A percentile compares a stretch with the other conserved stretches of the same genome.
phyloP scores from a whole-genome alignment of 1,140 invertebrate genomes.

The Drosophila ohnishii region DNA sequence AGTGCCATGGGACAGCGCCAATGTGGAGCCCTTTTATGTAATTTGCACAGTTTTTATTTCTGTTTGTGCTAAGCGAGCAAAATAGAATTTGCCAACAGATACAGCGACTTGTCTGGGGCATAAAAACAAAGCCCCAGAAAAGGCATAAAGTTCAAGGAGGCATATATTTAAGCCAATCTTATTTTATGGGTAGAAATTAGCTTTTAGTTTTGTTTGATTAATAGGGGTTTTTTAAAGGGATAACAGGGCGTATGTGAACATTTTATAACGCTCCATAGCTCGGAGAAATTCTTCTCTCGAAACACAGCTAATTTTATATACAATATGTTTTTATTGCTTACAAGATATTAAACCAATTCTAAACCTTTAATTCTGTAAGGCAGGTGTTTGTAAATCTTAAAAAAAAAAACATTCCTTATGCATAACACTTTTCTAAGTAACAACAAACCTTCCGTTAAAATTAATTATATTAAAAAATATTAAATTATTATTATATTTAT shows the following conservation, averaged over 20 bases:
- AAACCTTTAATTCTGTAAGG: background rate
- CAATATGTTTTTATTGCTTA: background rate
- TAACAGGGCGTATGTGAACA: background rate
- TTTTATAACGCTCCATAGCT: too few relatives aligned
- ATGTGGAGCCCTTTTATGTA: conserved; percentile 80
- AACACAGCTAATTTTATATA: background rate
- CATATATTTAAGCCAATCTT: conserved; percentile 5
- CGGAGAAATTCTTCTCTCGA: too few relatives aligned
- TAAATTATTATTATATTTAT: too few relatives aligned
- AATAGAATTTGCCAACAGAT: conserved; percentile 40
- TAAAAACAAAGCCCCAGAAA: conserved; percentile 27
- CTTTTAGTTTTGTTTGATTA: conserved; percentile 1
- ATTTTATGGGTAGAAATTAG: conserved; percentile 13
- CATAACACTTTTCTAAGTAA: too few relatives aligned
- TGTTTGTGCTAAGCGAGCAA: conserved; percentile 38
- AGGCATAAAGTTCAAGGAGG: conserved; percentile 44
- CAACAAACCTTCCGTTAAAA: too few relatives aligned
- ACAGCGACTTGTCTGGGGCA: conserved; percentile 42
- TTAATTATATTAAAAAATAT: too few relatives aligned
- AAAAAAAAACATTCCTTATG: too few relatives aligned
- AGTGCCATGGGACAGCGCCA: conserved; percentile 71
- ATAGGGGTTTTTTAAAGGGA: background rate
- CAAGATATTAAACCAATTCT: fast-evolving
- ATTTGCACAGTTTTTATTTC: conserved; percentile 75
- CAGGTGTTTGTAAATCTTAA: too few relatives aligned